Conservation (phyloP, 2,888 invertebrate genomes). For the Sisyra terminalis region DNA sequence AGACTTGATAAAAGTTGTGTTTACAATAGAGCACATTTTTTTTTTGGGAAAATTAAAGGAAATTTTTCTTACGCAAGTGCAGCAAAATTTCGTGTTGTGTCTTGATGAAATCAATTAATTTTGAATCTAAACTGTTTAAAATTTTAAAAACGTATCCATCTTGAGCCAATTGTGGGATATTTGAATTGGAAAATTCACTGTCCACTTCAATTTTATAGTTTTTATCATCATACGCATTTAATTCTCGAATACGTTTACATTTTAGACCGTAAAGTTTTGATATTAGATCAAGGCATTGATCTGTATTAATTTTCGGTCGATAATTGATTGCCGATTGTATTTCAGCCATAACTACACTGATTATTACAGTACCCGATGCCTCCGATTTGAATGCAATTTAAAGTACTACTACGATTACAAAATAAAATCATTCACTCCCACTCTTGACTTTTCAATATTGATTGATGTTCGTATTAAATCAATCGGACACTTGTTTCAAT, state of each 20-base stretch:
- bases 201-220: conserved; percentile 51
- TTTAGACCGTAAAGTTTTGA: conserved; percentile 44
- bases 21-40: too few species aligned
- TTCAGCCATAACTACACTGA: too few species aligned
- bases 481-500: too few species aligned
- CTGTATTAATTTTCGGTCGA: conserved; percentile 34
- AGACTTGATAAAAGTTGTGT: too few species aligned
- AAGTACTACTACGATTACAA: too few species aligned
- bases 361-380: too few species aligned
- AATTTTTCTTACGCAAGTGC: conserved; percentile 40
- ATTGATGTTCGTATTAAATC: too few species aligned
- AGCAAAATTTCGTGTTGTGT: conserved; percentile 61
- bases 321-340: conserved; percentile 36
- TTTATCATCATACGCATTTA: conserved; percentile 65
- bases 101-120: conserved; percentile 45
- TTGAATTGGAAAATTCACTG: conserved; percentile 39
- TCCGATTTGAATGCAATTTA: too few species aligned
- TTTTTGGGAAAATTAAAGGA: too few species aligned
- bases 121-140: conserved; percentile 66
- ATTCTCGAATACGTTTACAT: conserved; percentile 35
- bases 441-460: too few species aligned
- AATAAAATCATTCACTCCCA: too few species aligned
- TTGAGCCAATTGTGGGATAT: conserved; percentile 34
- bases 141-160: conserved; percentile 69
- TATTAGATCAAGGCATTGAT: conserved; percentile 34